Evolutionary conservation across 2,888 invertebrate species (phyloP).

Genomic region (Pyrgus malvae): DNA sequence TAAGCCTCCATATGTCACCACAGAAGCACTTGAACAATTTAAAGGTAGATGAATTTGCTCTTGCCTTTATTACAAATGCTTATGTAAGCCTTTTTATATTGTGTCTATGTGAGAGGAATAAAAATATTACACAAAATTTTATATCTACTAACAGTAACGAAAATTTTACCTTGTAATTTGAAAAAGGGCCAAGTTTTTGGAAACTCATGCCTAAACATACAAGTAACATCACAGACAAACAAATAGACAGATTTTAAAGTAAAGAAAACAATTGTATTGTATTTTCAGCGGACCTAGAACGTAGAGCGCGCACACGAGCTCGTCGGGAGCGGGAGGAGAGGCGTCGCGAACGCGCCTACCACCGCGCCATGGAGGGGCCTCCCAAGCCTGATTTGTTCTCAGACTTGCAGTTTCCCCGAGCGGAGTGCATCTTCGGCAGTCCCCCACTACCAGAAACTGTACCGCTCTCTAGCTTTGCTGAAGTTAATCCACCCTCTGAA

Average conservation of each 20-base stretch:
- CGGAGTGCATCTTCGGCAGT: conserved; percentile 46
- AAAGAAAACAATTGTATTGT: neutral
- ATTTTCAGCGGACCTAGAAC: conserved; percentile 86
- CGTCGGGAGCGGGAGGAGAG: conserved; percentile 89
- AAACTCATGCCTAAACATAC: too few relatives aligned
- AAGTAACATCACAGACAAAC: too few relatives aligned
- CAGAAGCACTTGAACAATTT: conserved; percentile 85
- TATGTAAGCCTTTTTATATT: too few relatives aligned
- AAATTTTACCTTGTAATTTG: too few relatives aligned
- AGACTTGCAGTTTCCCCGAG: conserved; percentile 62
- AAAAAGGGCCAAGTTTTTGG: too few relatives aligned
- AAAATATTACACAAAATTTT: too few relatives aligned
- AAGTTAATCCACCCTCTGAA: neutral
- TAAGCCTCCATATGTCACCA: conserved; percentile 86
- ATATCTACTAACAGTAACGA: too few relatives aligned
- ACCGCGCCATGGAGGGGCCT: conserved; percentile 86
- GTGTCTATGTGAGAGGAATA: neutral
- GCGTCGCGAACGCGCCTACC: conserved; percentile 89
- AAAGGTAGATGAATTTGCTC: conserved; percentile 73
- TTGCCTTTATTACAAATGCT: too few relatives aligned
- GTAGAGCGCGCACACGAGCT: conserved; percentile 86
- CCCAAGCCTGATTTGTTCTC: conserved; percentile 84
- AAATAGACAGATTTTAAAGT: too few relatives aligned
- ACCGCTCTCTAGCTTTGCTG: neutral
- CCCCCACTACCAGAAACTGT: conserved; percentile 38